Conservation (phyloP, 1,140 invertebrate genomes). For the Drosophila sechellia region DNA sequence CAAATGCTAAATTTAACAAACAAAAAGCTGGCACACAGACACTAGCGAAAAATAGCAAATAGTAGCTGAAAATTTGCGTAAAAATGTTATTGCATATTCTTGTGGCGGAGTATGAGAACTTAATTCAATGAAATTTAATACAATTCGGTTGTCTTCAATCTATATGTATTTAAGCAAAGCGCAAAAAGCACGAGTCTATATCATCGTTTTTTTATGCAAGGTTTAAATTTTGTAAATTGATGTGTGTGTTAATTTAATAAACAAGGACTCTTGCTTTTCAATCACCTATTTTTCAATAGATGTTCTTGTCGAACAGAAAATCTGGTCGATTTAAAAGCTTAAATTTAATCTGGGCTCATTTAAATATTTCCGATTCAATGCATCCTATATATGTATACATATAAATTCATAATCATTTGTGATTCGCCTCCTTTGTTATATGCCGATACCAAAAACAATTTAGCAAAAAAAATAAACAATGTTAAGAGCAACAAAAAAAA, state of each 20-base stretch:
- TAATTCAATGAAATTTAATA: slow-evolving; percentile 31
- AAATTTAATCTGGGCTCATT: slow-evolving; percentile 36
- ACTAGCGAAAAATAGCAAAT: slow-evolving; percentile 6
- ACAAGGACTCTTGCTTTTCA: background rate
- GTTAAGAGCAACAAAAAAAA: slow-evolving; percentile 18
- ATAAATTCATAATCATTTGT: slow-evolving; percentile 18
- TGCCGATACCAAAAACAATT: background rate
- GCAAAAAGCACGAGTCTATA: slow-evolving; percentile 6
- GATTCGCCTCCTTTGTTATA: slow-evolving; percentile 11
- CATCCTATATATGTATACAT: slow-evolving; percentile 2
- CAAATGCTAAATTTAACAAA: slow-evolving; percentile 21
- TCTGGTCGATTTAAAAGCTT: slow-evolving; percentile 31
- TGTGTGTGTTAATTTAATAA: slow-evolving; percentile 13
- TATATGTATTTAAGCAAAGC: background rate
- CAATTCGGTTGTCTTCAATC: slow-evolving; percentile 13
- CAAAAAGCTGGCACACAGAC: slow-evolving; percentile 6
- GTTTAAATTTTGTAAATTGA: slow-evolving; percentile 9
- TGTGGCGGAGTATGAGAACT: background rate
- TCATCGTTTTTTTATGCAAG: background rate
- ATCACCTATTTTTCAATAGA: background rate
- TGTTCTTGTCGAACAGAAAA: background rate
- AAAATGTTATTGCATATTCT: slow-evolving; percentile 6
- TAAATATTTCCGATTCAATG: slow-evolving; percentile 40
- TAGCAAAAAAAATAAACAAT: slow-evolving; percentile 14
- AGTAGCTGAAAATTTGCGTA: slow-evolving; percentile 12